Base-by-base conservation (phyloP, 2,888 invertebrate genomes). In the Ennomos erosarius region DNA sequence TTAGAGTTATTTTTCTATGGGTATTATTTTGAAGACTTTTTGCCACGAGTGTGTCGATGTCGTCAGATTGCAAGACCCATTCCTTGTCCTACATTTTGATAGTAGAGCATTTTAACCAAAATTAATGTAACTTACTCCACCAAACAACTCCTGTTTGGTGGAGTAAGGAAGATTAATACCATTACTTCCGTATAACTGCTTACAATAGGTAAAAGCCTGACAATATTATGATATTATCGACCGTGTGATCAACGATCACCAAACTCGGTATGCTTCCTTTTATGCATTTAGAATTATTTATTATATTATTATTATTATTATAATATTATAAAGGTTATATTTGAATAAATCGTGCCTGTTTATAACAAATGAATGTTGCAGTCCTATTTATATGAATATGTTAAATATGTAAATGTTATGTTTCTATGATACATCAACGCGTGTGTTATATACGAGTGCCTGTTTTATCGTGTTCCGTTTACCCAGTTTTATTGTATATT, bases 381-480 rank as follows among this genome's bases (percentile, higher is more conserved):
- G 37, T 43, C 33, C 37, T 53, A 49, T 50, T 36, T 43, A 40
- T 38, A 43, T 36, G 10, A 16, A 47, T 46, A 16, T 46, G 35
- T 49, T 53, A 36, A 10, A 37, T 46, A 13, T 49, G 35, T 55
- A 16, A 40, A 53, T 49, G n/a, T 51, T 45, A 48, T 12, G 37
- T 55, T 46, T 54, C 37, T 53, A 55, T 50, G 26, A 11, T 57
- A 61, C 58, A 52, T 67, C 55, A 34, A 52, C 52, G 45, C 52
- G 46, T 42, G 53, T 53, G 53, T 55, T 56, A 47, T 59, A 50
- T 58, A 58, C 9, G 59, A 64, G 59, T 64, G 68, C 63, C 55
- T 68, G 46, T 55, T 44, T 45, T 33, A n/a, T 26, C 33, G 55
- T 62, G 44, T 53, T 55, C 39, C 34, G 48, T 56, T 61, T 52